Evolutionary conservation across 2,113 vertebrate genomes (phyloP).

Genomic region (Menura novaehollandiae): DNA sequence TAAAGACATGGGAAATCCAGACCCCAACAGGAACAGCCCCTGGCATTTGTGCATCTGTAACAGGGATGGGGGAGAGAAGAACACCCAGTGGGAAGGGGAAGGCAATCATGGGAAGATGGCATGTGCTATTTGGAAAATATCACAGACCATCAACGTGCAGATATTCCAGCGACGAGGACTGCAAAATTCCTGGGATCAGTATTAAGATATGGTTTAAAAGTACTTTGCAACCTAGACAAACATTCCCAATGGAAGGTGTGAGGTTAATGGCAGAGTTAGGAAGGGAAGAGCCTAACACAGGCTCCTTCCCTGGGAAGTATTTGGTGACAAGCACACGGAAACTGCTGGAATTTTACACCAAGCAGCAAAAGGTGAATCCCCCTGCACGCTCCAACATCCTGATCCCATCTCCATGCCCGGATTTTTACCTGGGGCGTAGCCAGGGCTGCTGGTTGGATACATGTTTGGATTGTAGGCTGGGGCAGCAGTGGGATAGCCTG

Average conservation of each 20-base stretch:
- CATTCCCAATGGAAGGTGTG: background rate
- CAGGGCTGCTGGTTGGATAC: constrained; percentile 93
- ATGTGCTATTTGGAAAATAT: too few relatives aligned
- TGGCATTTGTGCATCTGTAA: background rate
- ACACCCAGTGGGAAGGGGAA: background rate
- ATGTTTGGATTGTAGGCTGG: constrained; percentile 95
- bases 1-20: background rate
- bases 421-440: constrained; percentile 90
- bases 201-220: background rate
- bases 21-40: background rate
- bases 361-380: background rate
- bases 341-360: background rate
- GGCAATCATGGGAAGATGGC: too few relatives aligned
- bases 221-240: background rate
- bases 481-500: constrained; percentile 90
- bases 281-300: background rate
- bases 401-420: background rate
- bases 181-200: background rate
- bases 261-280: background rate
- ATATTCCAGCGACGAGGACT: background rate
- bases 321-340: background rate
- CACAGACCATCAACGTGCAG: background rate
- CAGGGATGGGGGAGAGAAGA: background rate
- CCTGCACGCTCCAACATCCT: background rate
- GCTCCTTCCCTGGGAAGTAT: background rate